Conservation (phyloP, 1,140 invertebrate species). For the Delia radicum region DNA sequence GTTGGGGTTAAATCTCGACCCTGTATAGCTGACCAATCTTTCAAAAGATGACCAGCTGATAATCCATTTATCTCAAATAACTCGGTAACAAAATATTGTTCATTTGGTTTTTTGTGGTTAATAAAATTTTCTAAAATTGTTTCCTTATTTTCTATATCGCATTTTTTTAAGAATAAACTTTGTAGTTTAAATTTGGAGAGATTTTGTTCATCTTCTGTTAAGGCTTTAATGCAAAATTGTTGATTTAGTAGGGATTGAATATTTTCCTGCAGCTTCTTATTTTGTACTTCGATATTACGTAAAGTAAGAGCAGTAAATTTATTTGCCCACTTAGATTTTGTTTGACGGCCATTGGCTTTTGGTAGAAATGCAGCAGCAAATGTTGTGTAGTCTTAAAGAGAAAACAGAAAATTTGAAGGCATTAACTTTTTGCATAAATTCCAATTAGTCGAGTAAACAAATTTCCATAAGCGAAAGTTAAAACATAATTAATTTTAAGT, state of each 20-base stretch:
- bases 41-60: conserved; percentile 40
- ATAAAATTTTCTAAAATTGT: conserved; percentile 28
- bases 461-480: not conserved
- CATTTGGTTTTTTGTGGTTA: not conserved
- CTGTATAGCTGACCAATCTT: conserved; percentile 41
- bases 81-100: conserved; percentile 38
- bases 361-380: conserved; percentile 29
- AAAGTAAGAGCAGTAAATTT: conserved; percentile 48
- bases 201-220: not conserved
- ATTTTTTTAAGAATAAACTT: conserved; percentile 18
- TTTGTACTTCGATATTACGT: conserved; percentile 37
- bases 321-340: conserved; percentile 44
- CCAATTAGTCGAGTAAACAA: too few relatives aligned
- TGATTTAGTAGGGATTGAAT: conserved; percentile 35
- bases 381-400: conserved; percentile 39
- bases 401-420: not conserved
- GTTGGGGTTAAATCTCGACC: conserved; percentile 43
- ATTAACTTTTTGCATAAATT: too few relatives aligned
- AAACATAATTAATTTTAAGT: not conserved
- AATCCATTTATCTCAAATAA: conserved; percentile 36
- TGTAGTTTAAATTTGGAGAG: conserved; percentile 29
- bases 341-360: conserved; percentile 26
- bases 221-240: conserved; percentile 32
- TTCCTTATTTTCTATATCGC: not conserved
- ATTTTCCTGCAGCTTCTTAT: conserved; percentile 36